Conservation (phyloP, 2,888 invertebrate species). For the Lasioglossum zephyrum region DNA sequence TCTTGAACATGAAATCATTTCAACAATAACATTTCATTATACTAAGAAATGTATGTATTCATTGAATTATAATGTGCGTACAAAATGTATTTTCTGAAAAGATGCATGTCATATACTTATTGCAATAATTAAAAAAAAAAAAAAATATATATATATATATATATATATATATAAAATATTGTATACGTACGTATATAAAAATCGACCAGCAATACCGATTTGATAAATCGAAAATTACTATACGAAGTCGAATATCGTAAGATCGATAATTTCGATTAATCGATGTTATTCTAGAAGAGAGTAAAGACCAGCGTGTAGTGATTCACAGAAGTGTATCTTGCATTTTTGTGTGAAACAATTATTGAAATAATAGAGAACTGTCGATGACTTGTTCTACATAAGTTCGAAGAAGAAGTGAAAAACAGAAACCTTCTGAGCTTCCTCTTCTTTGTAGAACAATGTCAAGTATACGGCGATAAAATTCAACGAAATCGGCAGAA, state of each 20-base stretch:
- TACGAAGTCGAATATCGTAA: constrained; percentile 40
- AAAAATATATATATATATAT: too few relatives aligned
- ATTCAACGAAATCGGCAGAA: constrained; percentile 66
- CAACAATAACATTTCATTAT: not conserved
- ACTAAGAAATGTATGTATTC: not conserved
- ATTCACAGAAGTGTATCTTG: constrained; percentile 41
- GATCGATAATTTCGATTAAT: constrained; percentile 55
- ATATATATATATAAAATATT: not conserved
- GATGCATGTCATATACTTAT: not conserved
- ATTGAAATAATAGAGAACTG: constrained; percentile 34
- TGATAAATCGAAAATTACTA: constrained; percentile 44
- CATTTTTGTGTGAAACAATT: constrained; percentile 40
- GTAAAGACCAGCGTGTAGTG: constrained; percentile 47
- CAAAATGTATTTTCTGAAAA: not conserved
- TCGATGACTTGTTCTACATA: constrained; percentile 27
- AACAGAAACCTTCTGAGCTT: constrained; percentile 26
- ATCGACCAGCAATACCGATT: constrained; percentile 49
- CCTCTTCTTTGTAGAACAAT: constrained; percentile 33
- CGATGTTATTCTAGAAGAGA: constrained; percentile 42
- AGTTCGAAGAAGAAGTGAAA: constrained; percentile 13
- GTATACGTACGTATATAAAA: not conserved
- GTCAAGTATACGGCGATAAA: constrained; percentile 49
- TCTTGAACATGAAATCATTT: not conserved
- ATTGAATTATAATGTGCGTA: not conserved
- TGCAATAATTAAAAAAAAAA: not conserved